Conservation (phyloP, 2,113 vertebrate genomes). For the Formicarius rufipectus region DNA sequence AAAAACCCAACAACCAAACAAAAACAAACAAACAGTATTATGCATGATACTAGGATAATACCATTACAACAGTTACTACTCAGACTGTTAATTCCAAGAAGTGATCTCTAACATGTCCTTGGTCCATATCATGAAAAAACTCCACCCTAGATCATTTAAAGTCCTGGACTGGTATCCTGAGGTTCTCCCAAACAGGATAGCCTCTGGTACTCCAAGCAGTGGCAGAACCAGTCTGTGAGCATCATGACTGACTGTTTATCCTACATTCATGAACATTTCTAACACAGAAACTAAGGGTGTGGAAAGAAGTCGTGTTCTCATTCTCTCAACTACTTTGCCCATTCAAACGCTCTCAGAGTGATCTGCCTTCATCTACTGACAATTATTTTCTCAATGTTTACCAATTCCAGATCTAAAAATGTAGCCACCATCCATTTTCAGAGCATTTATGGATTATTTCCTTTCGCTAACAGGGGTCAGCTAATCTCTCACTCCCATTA, state of each 20-base stretch:
- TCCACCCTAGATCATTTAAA: fast-evolving
- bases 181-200: neutral
- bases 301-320: neutral
- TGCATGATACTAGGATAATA: neutral
- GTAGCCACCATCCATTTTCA: neutral
- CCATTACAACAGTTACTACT: neutral
- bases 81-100: neutral
- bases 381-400: neutral
- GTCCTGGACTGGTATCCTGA: neutral
- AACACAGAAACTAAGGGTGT: neutral
- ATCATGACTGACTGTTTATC: neutral
- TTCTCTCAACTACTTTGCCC: neutral
- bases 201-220: neutral
- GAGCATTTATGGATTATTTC: neutral
- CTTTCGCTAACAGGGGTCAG: neutral
- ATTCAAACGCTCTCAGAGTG: fast-evolving
- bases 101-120: neutral
- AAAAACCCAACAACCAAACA: no score
- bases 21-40: neutral
- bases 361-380: neutral
- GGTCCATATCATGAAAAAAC: neutral
- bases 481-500: neutral
- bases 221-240: neutral
- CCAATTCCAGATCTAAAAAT: neutral
- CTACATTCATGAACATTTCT: neutral